phyloP scores from a whole-genome alignment of 2,888 invertebrate genomes.

The Myathropa florea region DNA sequence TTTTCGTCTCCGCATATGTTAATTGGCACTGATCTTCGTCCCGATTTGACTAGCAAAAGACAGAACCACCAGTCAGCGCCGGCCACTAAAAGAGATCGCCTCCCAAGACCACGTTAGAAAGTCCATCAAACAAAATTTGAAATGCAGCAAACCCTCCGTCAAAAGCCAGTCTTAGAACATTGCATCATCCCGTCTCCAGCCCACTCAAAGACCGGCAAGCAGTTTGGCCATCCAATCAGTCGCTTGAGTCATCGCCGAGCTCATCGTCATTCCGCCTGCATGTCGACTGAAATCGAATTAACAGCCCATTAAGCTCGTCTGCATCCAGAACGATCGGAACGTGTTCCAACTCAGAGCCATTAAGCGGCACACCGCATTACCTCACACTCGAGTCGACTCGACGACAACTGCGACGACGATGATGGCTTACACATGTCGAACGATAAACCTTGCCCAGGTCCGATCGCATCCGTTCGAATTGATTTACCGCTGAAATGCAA shows the following conservation, averaged over 20 bases:
- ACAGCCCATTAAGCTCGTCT: slow-evolving; percentile 1
- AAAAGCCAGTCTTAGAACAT: background rate
- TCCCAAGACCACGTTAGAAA: background rate
- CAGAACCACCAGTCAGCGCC: background rate
- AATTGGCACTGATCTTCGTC: too few relatives aligned
- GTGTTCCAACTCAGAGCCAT: background rate
- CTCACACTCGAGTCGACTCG: background rate
- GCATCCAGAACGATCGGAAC: background rate
- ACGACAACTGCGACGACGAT: background rate
- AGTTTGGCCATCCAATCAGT: background rate
- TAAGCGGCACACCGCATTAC: background rate
- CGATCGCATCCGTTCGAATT: slow-evolving; percentile 24
- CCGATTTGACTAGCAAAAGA: too few relatives aligned
- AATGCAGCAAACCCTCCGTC: background rate
- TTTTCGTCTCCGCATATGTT: too few relatives aligned
- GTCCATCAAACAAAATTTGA: background rate
- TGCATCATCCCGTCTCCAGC: background rate
- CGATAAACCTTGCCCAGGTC: slow-evolving; percentile 34
- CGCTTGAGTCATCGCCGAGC: background rate
- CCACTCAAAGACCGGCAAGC: background rate
- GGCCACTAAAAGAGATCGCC: background rate
- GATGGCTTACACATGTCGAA: background rate
- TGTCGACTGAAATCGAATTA: background rate
- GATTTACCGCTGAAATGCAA: slow-evolving; percentile 44
- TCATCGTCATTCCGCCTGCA: background rate